Conservation (phyloP, 2,797 vertebrate species). For the Melanotaenia trifasciata region DNA sequence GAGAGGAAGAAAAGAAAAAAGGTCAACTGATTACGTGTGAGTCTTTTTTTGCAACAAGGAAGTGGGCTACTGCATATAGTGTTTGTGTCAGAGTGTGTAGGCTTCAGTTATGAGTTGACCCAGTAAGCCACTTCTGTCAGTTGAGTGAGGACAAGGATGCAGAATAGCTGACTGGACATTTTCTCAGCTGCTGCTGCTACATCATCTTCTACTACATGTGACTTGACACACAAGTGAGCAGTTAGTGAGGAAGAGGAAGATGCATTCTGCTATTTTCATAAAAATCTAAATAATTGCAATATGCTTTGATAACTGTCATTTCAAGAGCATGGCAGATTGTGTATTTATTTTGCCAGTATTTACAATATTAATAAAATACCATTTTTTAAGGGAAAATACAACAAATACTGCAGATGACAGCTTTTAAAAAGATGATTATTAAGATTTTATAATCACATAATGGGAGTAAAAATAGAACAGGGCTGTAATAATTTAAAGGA, state of each 20-base stretch:
- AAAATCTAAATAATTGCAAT: slow-evolving; percentile 5
- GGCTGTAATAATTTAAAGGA: background rate
- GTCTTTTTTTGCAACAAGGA: slow-evolving; percentile 8
- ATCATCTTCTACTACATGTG: slow-evolving; percentile 14
- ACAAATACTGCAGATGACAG: background rate
- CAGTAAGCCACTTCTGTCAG: slow-evolving; percentile 33
- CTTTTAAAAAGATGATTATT: background rate
- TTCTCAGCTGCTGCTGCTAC: slow-evolving; percentile 34
- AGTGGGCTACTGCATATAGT: slow-evolving; percentile 15
- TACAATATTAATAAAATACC: background rate
- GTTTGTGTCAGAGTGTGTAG: background rate
- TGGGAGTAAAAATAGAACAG: background rate
- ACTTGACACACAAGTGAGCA: slow-evolving; percentile 4
- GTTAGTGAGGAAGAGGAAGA: too few species aligned
- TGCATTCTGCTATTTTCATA: background rate
- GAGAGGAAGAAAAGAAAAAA: background rate
- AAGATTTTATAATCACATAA: background rate
- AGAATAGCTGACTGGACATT: slow-evolving; percentile 56
- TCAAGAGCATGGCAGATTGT: background rate
- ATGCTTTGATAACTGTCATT: background rate
- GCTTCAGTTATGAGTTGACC: slow-evolving; percentile 37
- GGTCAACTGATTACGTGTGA: background rate
- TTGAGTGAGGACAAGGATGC: slow-evolving; percentile 17
- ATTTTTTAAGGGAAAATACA: background rate
- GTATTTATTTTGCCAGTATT: background rate